Evolutionary conservation across 1,140 invertebrate species (phyloP), one percentile per base, ranked within the genome.

Genomic region (Halyomorpha halys): DNA sequence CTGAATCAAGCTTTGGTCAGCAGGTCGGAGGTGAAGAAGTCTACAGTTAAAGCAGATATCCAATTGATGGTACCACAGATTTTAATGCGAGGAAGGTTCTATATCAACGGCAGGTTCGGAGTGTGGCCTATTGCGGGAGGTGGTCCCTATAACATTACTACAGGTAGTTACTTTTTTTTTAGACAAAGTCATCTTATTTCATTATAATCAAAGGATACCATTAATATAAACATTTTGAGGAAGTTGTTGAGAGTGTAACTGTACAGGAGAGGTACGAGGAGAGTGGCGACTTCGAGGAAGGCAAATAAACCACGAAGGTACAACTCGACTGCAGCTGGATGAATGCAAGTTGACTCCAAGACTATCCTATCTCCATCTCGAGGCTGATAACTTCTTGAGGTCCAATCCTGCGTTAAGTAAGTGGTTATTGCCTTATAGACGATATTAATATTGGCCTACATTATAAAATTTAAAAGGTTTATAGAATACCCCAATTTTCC

Each of bases 381-480:
- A 70, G 47, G 68, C 68, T 45, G 67, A 65, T 25, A 71, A 71
- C 54, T 59, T 71, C 16, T 63, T 71, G 45, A 69, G 68, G 14
- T 69, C 67, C 47, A 70, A 69, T 45, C 69, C 67, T 15, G 67
- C 67, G 67, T 54, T 71, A 21, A 71, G 70, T 71, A 61, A 70
- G 70, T 70, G 53, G 16, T 16, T 11, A 8, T 44, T 16, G 9
- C 16, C 16, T 44, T 8, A 44, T 16, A 11, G n/a, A n/a, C n/a
- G n/a, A n/a, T n/a, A n/a, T n/a, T n/a, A n/a, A n/a, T n/a, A n/a
- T n/a, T n/a, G n/a, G n/a, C n/a, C n/a, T n/a, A n/a, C n/a, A n/a
- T n/a, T n/a, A n/a, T n/a, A n/a, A n/a, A n/a, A n/a, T n/a, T n/a
- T n/a, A n/a, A n/a, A n/a, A n/a, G n/a, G n/a, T n/a, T n/a, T n/a